Percentiles rank a stretch among this genome's conserved stretches.
phyloP scores from a whole-genome alignment of 1,140 invertebrate genomes.

The Odontomachus brunneus region DNA sequence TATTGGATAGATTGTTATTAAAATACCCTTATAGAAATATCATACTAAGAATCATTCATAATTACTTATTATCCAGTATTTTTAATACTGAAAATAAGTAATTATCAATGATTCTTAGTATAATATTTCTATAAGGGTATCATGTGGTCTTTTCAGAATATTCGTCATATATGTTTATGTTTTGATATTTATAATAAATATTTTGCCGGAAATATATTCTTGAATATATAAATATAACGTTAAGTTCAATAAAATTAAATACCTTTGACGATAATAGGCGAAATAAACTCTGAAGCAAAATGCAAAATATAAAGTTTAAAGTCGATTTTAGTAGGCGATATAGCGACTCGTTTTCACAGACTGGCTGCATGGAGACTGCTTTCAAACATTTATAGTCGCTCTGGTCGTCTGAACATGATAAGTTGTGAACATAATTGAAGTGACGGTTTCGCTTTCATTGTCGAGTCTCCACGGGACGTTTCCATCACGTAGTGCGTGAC shows the following conservation, averaged over 20 bases:
- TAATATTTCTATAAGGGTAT: too few relatives aligned
- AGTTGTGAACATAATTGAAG: conserved; percentile 81
- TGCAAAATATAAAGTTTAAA: neutral
- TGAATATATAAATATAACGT: neutral
- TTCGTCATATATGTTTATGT: neutral
- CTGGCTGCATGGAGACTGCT: conserved; percentile 63
- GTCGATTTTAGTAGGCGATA: neutral
- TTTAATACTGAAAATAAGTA: too few relatives aligned
- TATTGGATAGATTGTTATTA: too few relatives aligned
- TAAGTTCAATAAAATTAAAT: neutral
- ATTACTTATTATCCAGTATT: too few relatives aligned
- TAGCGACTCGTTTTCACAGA: conserved; percentile 50
- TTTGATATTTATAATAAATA: neutral
- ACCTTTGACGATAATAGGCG: conserved; percentile 10
- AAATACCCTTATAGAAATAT: too few relatives aligned
- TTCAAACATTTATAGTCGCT: conserved; percentile 80
- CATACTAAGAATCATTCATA: too few relatives aligned
- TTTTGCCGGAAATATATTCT: neutral
- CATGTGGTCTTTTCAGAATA: conserved; percentile 51
- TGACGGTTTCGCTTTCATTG: conserved; percentile 83
- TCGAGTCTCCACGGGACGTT: conserved; percentile 78
- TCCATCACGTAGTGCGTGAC: conserved; percentile 78
- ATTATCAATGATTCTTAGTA: too few relatives aligned
- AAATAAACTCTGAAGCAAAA: neutral
- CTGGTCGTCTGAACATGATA: conserved; percentile 73